Base-by-base conservation (phyloP, 2,888 invertebrate species). In the Drosophila austrosaltans region DNA sequence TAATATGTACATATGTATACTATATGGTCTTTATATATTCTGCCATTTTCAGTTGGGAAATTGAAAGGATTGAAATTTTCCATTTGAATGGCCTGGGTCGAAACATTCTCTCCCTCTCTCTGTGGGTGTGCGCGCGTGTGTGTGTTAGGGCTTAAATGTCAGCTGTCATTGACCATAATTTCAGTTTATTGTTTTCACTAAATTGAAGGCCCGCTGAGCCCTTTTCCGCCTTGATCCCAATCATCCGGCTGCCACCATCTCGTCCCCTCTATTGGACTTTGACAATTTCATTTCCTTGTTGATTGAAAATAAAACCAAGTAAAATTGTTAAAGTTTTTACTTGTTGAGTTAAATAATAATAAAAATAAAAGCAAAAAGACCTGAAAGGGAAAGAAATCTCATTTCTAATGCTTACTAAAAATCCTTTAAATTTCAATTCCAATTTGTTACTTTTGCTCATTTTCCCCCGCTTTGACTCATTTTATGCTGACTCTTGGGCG, bases 141-240 rank as follows among this genome's bases (percentile, higher is more conserved):
- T 68, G 36, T 65, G 65, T 66, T 64, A 58, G 72, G 64, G 36
- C 69, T 66, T 75, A 62, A 86, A 68, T 75, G 79, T 81, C 84
- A 83, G 81, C 82, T 86, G 87, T 82, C 87, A 82, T 69, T 79
- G 74, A 73, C 78, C 78, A 78, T 81, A 86, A 81, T 80, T 82
- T 81, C 66, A 70, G 69, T 78, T 84, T 83, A 81, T 86, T 83
- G 84, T 83, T 81, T 48, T 64, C 72, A 78, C 71, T 77, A 81
- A 86, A 75, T 76, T 77, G 73, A 81, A 76, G 61, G 58, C 74
- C 59, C 39, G 63, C 72, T 63, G 69, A 69, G 69, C 66, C 70
- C 69, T 73, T 79, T 48, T 57, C 28, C 36, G 75, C 64, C 62
- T 54, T 84, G 75, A 75, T 69, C 57, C 44, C 22, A 25, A 48